These are phyloP conservation scores for Xestia ashworthii DNA, from an alignment of 2,888 invertebrate species.

Conservation along the genomic window DNA sequence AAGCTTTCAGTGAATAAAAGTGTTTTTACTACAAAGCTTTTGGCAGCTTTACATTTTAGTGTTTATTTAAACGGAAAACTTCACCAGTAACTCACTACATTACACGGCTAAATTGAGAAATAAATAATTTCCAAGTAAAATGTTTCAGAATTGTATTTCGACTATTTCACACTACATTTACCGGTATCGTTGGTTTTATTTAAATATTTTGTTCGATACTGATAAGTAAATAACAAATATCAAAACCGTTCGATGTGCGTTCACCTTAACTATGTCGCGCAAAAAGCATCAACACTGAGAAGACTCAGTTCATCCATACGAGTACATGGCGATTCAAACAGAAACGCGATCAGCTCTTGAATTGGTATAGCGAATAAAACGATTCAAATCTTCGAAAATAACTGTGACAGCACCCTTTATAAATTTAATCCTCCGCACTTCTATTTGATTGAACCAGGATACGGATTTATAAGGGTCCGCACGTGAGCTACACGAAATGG, in stretches of 20 bases:
- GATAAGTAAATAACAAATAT: not conserved
- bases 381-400: not conserved
- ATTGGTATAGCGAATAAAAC: not conserved
- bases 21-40: conserved; percentile 33
- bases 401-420: not conserved
- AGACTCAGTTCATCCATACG: not conserved
- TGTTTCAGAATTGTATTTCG: not conserved
- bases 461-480: conserved; percentile 28
- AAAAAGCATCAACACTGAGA: not conserved
- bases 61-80: conserved; percentile 45
- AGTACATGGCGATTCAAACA: not conserved
- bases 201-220: not conserved
- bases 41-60: conserved; percentile 34
- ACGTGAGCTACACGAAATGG: conserved; percentile 3
- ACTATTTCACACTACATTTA: conserved; percentile 5
- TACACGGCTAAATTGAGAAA: conserved; percentile 20
- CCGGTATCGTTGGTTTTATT: not conserved
- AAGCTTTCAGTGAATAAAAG: conserved; percentile 38
- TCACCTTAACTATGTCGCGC: not conserved
- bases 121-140: conserved; percentile 5
- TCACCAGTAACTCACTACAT: conserved; percentile 29
- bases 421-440: conserved; percentile 8
- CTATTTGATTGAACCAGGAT: conserved; percentile 23
- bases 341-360: not conserved
- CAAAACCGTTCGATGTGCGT: not conserved